Percentiles rank a stretch among this genome's conserved stretches.
phyloP scores from a whole-genome alignment of 2,888 invertebrate genomes.

The Parnassius mnemosyne region DNA sequence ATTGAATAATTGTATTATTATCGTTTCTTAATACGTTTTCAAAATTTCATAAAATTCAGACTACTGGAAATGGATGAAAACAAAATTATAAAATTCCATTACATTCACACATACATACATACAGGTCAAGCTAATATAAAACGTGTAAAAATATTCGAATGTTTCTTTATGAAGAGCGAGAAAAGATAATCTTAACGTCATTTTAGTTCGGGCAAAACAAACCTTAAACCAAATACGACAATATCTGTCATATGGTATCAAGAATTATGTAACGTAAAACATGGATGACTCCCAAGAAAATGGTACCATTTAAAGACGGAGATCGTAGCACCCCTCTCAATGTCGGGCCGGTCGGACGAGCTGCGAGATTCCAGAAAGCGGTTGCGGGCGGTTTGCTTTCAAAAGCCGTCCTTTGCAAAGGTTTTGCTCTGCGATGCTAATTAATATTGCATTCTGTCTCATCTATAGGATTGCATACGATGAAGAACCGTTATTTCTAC shows the following conservation, averaged over 20 bases:
- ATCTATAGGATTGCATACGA: constrained; percentile 5
- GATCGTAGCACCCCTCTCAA: constrained; percentile 34
- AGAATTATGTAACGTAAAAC: constrained; percentile 14
- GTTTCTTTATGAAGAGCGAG: too few species aligned
- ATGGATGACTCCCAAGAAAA: constrained; percentile 20
- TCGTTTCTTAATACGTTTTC: too few species aligned
- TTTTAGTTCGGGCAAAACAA: background rate
- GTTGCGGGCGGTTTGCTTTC: constrained; percentile 62
- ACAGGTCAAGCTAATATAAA: too few species aligned
- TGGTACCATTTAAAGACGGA: constrained; percentile 38
- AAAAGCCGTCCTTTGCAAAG: constrained; percentile 56
- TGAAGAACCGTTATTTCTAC: constrained; percentile 1
- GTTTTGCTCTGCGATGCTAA: constrained; percentile 48
- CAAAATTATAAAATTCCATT: too few species aligned
- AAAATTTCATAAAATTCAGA: too few species aligned
- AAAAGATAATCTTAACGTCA: too few species aligned
- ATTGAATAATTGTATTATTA: too few species aligned
- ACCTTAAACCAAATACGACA: constrained; percentile 6
- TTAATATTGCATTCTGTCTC: constrained; percentile 32
- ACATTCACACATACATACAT: too few species aligned
- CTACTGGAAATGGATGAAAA: too few species aligned
- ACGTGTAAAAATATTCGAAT: too few species aligned
- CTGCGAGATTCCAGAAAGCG: constrained; percentile 70
- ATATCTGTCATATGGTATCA: constrained; percentile 16
- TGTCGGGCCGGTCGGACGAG: constrained; percentile 65